Conservation (phyloP, 2,888 invertebrate genomes). For the Habrosyne pyritoides region DNA sequence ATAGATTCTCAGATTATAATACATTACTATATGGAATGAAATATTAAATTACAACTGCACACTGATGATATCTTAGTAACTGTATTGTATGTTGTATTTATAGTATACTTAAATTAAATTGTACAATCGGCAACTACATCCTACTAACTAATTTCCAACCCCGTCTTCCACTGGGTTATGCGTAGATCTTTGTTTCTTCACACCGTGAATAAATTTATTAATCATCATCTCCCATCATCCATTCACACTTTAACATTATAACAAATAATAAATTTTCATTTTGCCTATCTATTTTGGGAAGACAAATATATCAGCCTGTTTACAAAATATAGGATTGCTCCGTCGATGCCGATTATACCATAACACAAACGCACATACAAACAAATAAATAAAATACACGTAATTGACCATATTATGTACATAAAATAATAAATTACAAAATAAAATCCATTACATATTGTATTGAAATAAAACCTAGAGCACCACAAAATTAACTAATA, state of each 20-base stretch:
- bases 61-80: slow-evolving; percentile 18
- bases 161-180: neutral
- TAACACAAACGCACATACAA: neutral
- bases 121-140: slow-evolving; percentile 5
- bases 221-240: neutral
- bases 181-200: neutral
- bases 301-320: neutral
- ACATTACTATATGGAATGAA: slow-evolving; percentile 37
- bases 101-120: slow-evolving; percentile 16
- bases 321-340: neutral
- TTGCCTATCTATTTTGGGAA: neutral
- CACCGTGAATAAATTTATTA: neutral
- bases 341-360: neutral
- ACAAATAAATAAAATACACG: slow-evolving; percentile 1
- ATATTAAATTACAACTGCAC: slow-evolving; percentile 25
- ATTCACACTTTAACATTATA: neutral
- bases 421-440: slow-evolving; percentile 4
- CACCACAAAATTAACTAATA: slow-evolving; percentile 28
- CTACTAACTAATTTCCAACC: neutral
- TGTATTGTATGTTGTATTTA: slow-evolving; percentile 21
- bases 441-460: slow-evolving; percentile 3
- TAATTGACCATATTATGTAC: neutral
- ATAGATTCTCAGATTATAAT: slow-evolving; percentile 38
- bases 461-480: slow-evolving; percentile 20
- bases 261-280: neutral